A percentile compares a stretch with the other conserved stretches of the same genome.
These are phyloP conservation scores for Pseudonaja textilis DNA, from an alignment of 2,113 vertebrate species.

Conservation along the genomic window DNA sequence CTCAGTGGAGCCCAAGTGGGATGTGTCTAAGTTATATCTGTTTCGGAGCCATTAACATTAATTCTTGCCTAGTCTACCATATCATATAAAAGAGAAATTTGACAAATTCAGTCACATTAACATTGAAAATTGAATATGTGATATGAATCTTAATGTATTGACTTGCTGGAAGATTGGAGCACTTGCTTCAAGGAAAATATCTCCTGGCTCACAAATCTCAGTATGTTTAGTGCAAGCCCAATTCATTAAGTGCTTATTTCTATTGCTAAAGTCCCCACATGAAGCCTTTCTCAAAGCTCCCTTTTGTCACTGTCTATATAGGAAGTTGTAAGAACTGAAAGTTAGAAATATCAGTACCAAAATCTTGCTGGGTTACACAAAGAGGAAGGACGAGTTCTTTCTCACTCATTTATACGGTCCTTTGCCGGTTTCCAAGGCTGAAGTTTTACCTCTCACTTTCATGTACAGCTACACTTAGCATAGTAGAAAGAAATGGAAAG, in stretches of 20 bases:
- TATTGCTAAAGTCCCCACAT: background rate
- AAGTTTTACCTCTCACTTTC: background rate
- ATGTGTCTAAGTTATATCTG: background rate
- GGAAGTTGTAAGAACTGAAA: background rate
- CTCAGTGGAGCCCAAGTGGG: background rate
- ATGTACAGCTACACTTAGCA: background rate
- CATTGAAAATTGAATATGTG: conserved; percentile 23
- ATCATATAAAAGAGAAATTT: conserved; percentile 19
- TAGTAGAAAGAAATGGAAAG: background rate
- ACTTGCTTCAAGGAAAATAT: background rate
- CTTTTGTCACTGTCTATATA: background rate
- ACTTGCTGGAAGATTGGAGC: background rate
- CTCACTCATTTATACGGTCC: background rate
- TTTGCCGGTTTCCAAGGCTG: too few relatives aligned
- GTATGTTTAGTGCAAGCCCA: background rate
- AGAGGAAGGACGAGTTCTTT: background rate
- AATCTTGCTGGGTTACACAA: background rate
- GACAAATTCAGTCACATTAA: conserved; percentile 26
- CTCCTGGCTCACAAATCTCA: background rate
- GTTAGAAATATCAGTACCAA: background rate
- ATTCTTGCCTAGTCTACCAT: conserved; percentile 17
- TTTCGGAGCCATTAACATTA: conserved; percentile 11
- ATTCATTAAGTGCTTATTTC: background rate
- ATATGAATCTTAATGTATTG: conserved; percentile 7
- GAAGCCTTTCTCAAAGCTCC: background rate